phyloP scores from a whole-genome alignment of 2,797 vertebrate species.

The Lepilemur septentrionalis region DNA sequence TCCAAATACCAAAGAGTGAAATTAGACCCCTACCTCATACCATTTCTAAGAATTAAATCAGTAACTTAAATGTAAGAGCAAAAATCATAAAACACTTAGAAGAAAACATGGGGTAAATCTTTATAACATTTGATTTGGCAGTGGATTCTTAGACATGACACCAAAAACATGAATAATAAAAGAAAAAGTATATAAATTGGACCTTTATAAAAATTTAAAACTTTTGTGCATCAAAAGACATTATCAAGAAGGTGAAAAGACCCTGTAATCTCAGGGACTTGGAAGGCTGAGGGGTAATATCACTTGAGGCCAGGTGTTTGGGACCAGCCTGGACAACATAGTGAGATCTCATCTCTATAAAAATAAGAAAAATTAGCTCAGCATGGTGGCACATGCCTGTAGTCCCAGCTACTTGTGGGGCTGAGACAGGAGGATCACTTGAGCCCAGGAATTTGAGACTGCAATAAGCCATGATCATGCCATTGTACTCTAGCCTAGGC shows the following conservation, averaged over 20 bases:
- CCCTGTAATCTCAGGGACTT: background rate
- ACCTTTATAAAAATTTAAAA: background rate
- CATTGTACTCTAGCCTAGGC: background rate
- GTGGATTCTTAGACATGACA: constrained; percentile 8
- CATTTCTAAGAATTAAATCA: background rate
- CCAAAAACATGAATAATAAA: background rate
- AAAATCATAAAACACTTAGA: background rate
- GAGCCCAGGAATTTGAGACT: background rate
- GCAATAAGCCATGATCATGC: background rate
- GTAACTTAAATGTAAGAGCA: background rate
- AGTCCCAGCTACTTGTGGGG: background rate
- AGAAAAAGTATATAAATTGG: background rate
- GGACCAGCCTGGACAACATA: background rate
- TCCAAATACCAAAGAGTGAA: background rate
- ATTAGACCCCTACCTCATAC: background rate
- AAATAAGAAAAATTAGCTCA: background rate
- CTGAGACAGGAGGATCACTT: background rate
- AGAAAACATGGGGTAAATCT: background rate
- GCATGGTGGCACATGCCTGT: background rate
- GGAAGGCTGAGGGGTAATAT: background rate
- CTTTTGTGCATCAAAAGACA: background rate
- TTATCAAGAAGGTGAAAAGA: background rate
- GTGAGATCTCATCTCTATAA: background rate
- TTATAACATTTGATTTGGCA: background rate
- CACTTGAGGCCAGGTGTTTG: background rate